phyloP scores from a whole-genome alignment of 2,888 invertebrate species.

The Drosophila seclusa region DNA sequence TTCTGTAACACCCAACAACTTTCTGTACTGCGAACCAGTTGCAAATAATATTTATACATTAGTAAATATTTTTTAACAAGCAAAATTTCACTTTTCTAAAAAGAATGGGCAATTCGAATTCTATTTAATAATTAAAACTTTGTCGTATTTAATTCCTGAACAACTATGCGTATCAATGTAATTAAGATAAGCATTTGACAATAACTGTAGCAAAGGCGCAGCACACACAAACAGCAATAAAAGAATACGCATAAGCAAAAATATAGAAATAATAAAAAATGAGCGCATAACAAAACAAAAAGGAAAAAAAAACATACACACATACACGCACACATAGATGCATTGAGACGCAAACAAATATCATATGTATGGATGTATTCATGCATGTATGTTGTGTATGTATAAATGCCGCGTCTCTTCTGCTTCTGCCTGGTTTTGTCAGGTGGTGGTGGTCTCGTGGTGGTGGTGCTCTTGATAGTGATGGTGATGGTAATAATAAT shows the following conservation, averaged over 20 bases:
- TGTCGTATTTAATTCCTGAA: neutral
- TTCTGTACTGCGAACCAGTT: neutral
- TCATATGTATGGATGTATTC: slow-evolving; percentile 7
- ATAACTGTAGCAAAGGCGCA: neutral
- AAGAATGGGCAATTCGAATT: neutral
- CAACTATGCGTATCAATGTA: neutral
- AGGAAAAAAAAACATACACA: slow-evolving; percentile 13
- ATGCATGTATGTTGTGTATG: slow-evolving; percentile 16
- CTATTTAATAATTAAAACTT: neutral
- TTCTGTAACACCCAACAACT: neutral
- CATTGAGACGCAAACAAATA: slow-evolving; percentile 10
- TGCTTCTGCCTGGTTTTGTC: slow-evolving; percentile 32
- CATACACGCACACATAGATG: slow-evolving; percentile 8
- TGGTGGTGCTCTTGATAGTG: slow-evolving; percentile 16
- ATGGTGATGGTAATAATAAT: slow-evolving; percentile 1
- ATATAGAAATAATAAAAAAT: slow-evolving; percentile 8
- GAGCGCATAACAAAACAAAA: slow-evolving; percentile 13
- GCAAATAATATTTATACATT: neutral
- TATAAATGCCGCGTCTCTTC: slow-evolving; percentile 38
- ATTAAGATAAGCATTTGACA: neutral
- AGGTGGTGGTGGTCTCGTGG: slow-evolving; percentile 31
- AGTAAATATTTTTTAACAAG: neutral
- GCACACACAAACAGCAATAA: neutral
- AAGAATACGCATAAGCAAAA: slow-evolving; percentile 5
- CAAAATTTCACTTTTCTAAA: neutral